Conservation (phyloP, 2,888 invertebrate genomes). For the Buathra laborator region DNA sequence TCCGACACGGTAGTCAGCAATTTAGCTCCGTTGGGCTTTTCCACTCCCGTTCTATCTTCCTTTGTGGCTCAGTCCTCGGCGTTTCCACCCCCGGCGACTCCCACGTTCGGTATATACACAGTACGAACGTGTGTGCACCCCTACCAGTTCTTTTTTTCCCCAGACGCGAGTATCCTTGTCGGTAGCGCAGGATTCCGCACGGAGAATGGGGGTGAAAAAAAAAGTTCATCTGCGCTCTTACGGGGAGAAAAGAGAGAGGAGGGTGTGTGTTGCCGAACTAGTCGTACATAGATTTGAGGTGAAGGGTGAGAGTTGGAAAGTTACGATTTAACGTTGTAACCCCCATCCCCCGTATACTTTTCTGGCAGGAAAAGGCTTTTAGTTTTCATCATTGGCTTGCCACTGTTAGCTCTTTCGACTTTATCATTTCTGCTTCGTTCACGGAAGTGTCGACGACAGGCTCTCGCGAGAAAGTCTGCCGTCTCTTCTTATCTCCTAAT, state of each 20-base stretch:
- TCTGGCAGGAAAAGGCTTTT: background rate
- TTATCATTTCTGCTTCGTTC: slow-evolving; percentile 7
- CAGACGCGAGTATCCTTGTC: background rate
- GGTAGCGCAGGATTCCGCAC: background rate
- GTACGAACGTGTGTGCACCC: background rate
- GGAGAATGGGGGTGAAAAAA: background rate
- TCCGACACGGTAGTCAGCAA: slow-evolving; percentile 76
- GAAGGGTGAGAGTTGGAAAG: background rate
- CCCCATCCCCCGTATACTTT: background rate
- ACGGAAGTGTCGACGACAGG: background rate
- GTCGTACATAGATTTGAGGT: background rate
- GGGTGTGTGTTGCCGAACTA: background rate
- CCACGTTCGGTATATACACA: background rate
- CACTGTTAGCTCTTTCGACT: background rate
- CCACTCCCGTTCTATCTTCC: slow-evolving; percentile 32
- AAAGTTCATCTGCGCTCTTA: background rate
- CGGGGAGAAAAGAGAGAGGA: background rate
- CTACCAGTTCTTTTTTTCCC: background rate
- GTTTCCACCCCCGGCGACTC: slow-evolving; percentile 14
- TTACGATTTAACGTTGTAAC: background rate
- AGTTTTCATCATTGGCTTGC: background rate
- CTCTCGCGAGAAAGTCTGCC: slow-evolving; percentile 1
- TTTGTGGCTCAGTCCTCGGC: slow-evolving; percentile 44
- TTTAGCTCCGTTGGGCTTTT: slow-evolving; percentile 70
- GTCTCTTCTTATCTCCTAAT: slow-evolving; percentile 39